These are phyloP conservation scores for Gryllus longicercus DNA, from an alignment of 2,888 invertebrate genomes.

Conservation along the genomic window DNA sequence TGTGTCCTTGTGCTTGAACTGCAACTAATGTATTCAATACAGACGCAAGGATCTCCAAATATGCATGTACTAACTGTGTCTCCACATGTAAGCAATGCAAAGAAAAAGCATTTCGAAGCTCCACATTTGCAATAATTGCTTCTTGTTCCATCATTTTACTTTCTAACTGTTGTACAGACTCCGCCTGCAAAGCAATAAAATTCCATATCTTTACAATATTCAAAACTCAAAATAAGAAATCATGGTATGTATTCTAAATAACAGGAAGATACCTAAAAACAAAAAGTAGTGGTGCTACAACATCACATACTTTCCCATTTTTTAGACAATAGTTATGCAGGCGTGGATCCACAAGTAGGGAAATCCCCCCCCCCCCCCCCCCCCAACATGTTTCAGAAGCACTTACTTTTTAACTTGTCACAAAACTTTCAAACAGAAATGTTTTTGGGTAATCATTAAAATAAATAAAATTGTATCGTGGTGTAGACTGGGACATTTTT, in stretches of 20 bases:
- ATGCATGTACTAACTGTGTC: conserved; percentile 59
- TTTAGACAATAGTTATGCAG: too few relatives aligned
- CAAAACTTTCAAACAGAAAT: too few relatives aligned
- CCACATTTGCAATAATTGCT: conserved; percentile 59
- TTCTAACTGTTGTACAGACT: conserved; percentile 59
- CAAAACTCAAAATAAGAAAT: background rate
- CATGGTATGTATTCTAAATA: background rate
- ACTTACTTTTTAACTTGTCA: too few relatives aligned
- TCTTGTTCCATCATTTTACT: conserved; percentile 62
- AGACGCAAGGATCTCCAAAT: conserved; percentile 58
- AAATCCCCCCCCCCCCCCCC: too few relatives aligned
- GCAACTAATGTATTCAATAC: conserved; percentile 57
- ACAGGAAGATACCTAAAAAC: too few relatives aligned
- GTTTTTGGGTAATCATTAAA: too few relatives aligned
- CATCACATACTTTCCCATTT: too few relatives aligned
- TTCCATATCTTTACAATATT: background rate
- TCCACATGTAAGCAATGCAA: conserved; percentile 61
- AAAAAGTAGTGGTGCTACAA: too few relatives aligned
- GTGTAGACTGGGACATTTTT: too few relatives aligned
- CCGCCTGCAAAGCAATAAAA: conserved; percentile 48
- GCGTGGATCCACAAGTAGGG: too few relatives aligned
- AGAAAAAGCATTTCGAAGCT: conserved; percentile 59
- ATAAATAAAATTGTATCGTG: too few relatives aligned
- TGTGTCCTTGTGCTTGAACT: conserved; percentile 54
- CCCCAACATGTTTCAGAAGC: too few relatives aligned